Conservation (phyloP, 2,888 invertebrate genomes). For the Megaustenia siamemsis region DNA sequence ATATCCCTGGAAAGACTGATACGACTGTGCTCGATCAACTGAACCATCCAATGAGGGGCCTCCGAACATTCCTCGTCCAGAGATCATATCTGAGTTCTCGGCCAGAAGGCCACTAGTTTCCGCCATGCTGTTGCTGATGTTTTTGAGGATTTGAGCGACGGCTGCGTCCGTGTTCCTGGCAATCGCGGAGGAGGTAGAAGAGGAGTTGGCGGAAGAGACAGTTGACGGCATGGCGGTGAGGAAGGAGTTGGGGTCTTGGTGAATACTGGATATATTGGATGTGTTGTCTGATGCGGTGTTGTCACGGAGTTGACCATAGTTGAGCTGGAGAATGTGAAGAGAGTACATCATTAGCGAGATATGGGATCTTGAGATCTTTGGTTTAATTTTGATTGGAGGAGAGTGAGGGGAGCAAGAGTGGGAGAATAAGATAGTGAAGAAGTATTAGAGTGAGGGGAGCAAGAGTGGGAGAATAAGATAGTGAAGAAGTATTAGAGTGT, state of each 20-base stretch:
- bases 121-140: constrained; percentile 51
- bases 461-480: too few species aligned
- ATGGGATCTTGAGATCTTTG: too few species aligned
- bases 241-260: constrained; percentile 30
- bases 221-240: constrained; percentile 40
- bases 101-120: constrained; percentile 33
- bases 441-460: too few species aligned
- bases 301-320: constrained; percentile 55
- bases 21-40: constrained; percentile 13
- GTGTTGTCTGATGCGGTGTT: constrained; percentile 54
- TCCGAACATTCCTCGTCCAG: not conserved
- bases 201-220: constrained; percentile 5
- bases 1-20: constrained; percentile 35
- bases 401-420: too few species aligned
- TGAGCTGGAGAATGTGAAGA: constrained; percentile 24
- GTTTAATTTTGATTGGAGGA: too few species aligned
- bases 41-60: constrained; percentile 1
- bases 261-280: constrained; percentile 55
- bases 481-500: too few species aligned
- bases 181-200: constrained; percentile 40
- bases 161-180: constrained; percentile 51
- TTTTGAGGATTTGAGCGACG: constrained; percentile 52
- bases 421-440: too few species aligned
- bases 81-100: constrained; percentile 11
- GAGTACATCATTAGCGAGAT: not conserved